phyloP scores from a whole-genome alignment of 2,888 invertebrate species.

The Netelia inedita region DNA sequence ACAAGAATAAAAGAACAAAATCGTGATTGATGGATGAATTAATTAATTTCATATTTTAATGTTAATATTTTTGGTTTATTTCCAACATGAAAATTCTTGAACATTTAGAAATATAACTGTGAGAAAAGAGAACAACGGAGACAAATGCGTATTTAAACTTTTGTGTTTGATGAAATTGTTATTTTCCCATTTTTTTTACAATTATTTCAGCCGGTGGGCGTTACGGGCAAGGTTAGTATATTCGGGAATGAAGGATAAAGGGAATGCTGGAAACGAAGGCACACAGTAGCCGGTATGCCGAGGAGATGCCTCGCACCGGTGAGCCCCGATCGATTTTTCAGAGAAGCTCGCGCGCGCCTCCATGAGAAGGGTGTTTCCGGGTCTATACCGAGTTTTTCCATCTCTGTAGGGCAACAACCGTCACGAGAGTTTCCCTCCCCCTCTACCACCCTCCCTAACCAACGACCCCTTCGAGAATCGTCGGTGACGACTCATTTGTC shows the following conservation, averaged over 20 bases:
- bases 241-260: neutral
- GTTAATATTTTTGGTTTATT: no score
- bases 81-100: neutral
- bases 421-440: constrained; percentile 27
- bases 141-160: neutral
- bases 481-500: constrained; percentile 25
- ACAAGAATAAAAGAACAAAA: no score
- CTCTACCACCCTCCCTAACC: neutral
- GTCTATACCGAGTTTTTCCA: constrained; percentile 51
- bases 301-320: constrained; percentile 38
- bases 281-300: neutral
- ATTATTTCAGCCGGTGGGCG: neutral
- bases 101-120: neutral
- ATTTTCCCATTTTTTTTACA: neutral
- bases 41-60: no score
- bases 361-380: constrained; percentile 63
- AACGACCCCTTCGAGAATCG: neutral
- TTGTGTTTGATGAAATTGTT: neutral
- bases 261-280: constrained; percentile 51
- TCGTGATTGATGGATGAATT: no score
- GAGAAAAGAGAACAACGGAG: neutral
- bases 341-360: constrained; percentile 37
- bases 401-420: constrained; percentile 62
- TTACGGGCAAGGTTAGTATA: neutral
- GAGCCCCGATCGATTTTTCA: constrained; percentile 63